Conservation (phyloP, 2,888 invertebrate genomes). For the Epistrophe grossulariae region DNA sequence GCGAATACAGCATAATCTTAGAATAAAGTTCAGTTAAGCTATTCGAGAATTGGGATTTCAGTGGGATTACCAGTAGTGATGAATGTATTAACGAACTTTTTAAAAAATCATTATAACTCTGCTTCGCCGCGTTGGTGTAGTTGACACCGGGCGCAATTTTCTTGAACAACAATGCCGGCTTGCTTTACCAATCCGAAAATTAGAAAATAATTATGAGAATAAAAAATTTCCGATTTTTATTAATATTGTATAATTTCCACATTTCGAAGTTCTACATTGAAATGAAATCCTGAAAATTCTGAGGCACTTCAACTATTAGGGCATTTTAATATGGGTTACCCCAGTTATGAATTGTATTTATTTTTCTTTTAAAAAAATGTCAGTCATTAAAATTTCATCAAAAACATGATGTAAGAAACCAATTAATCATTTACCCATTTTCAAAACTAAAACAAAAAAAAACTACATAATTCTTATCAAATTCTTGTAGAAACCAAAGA, state of each 20-base stretch:
- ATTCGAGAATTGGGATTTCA: slow-evolving; percentile 61
- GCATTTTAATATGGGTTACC: too few relatives aligned
- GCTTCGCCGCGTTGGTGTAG: too few relatives aligned
- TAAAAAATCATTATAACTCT: slow-evolving; percentile 17
- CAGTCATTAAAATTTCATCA: slow-evolving; percentile 62
- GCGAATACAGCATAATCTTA: slow-evolving; percentile 32
- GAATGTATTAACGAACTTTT: background rate
- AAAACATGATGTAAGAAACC: background rate
- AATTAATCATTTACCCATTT: slow-evolving; percentile 59
- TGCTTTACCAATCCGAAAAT: too few relatives aligned
- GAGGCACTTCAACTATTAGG: too few relatives aligned
- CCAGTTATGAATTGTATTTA: too few relatives aligned
- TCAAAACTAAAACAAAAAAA: background rate
- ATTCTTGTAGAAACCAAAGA: background rate
- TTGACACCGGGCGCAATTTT: too few relatives aligned
- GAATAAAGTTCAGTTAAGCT: slow-evolving; percentile 42
- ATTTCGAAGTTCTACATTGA: too few relatives aligned
- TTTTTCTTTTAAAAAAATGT: background rate
- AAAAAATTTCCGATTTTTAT: too few relatives aligned
- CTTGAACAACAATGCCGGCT: too few relatives aligned
- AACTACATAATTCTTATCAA: slow-evolving; percentile 15
- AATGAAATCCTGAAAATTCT: too few relatives aligned
- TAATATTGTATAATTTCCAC: too few relatives aligned
- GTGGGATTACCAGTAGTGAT: slow-evolving; percentile 21
- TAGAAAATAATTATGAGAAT: too few relatives aligned